A percentile compares a stretch with the other conserved stretches of the same genome.
Conservation (phyloP, 2,797 vertebrate genomes). For the Propithecus deckenii region DNA sequence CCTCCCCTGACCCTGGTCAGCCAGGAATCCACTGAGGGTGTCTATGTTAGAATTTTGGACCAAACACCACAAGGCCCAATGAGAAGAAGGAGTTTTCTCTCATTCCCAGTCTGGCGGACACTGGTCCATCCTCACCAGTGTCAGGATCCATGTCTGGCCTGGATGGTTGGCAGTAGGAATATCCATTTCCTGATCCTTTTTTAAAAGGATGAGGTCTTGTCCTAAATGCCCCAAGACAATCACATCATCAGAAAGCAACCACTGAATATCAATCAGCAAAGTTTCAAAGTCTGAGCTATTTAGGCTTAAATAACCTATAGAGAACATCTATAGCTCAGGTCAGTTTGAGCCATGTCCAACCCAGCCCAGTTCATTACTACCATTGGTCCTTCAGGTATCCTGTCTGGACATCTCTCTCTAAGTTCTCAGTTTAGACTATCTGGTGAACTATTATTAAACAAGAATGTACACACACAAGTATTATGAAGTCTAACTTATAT, state of each 20-base stretch:
- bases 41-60: neutral
- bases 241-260: neutral
- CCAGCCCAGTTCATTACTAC: neutral
- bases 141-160: rapidly evolving
- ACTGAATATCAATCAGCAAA: neutral
- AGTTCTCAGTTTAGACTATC: neutral
- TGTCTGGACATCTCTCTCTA: neutral
- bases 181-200: neutral
- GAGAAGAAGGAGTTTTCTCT: neutral
- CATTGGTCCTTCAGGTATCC: neutral
- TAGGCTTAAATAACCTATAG: neutral
- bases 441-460: neutral
- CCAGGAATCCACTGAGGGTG: neutral
- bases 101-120: neutral
- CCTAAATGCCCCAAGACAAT: neutral
- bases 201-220: neutral
- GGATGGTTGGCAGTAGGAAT: neutral
- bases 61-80: neutral
- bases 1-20: rapidly evolving
- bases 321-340: neutral
- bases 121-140: neutral
- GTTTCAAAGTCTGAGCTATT: neutral
- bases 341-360: neutral
- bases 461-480: neutral
- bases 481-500: neutral